A percentile compares a stretch with the other conserved stretches of the same genome.
Conservation (phyloP, 2,113 vertebrate species). For the Bungarus multicinctus region DNA sequence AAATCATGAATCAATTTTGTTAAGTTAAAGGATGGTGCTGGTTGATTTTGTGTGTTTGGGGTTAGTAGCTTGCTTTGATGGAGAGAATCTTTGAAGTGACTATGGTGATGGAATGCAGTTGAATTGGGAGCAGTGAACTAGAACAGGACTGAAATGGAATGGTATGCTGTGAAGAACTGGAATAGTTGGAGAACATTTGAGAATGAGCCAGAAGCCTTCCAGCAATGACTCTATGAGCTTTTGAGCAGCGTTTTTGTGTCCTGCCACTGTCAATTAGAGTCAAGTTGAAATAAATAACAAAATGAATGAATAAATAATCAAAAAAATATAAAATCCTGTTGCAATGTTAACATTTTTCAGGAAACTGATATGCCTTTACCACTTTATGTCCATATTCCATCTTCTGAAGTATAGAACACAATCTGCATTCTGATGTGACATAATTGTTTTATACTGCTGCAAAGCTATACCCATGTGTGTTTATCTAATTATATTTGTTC, state of each 20-base stretch:
- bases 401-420: not conserved
- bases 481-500: not conserved
- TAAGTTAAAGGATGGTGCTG: not conserved
- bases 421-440: not conserved
- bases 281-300: not conserved
- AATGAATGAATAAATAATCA: not conserved
- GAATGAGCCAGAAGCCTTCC: not conserved
- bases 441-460: not conserved
- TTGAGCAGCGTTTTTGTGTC: not conserved
- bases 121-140: not conserved
- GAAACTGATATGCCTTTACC: not conserved
- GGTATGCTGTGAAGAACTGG: not conserved
- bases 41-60: not conserved
- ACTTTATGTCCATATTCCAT: not conserved
- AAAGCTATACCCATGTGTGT: not conserved
- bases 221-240: not conserved
- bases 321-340: not conserved
- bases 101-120: not conserved
- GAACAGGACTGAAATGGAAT: not conserved
- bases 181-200: not conserved
- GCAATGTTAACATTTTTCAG: not conserved
- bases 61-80: not conserved
- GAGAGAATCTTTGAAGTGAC: not conserved
- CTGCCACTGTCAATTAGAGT: not conserved
- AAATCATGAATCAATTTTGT: not conserved